phyloP scores from a whole-genome alignment of 2,797 vertebrate species.

The Rhinatrema bivittatum region DNA sequence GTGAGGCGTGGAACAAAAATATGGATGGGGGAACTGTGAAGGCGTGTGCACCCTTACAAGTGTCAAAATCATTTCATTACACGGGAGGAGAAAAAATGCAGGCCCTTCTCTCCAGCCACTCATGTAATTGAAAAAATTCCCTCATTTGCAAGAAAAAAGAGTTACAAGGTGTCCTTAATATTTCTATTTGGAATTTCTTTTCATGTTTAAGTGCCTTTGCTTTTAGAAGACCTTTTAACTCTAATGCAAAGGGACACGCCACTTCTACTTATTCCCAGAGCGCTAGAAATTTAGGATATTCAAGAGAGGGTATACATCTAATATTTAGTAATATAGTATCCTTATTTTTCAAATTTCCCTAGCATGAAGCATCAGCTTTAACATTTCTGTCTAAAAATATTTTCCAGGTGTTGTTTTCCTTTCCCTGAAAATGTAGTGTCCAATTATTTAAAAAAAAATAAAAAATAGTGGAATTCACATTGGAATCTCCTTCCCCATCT shows the following conservation, averaged over 20 bases:
- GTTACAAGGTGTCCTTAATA: constrained; percentile 15
- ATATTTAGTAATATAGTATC: no score
- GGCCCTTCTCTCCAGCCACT: constrained; percentile 10
- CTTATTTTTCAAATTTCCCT: no score
- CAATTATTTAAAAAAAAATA: no score
- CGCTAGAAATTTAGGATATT: background rate
- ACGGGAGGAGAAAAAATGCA: constrained; percentile 22
- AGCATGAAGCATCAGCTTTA: no score
- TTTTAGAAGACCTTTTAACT: constrained; percentile 26
- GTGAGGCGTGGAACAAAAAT: background rate
- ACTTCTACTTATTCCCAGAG: background rate
- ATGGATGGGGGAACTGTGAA: background rate
- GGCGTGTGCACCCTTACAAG: background rate
- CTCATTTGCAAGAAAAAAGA: constrained; percentile 17
- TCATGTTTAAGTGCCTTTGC: constrained; percentile 7
- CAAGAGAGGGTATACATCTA: background rate
- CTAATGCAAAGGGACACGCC: constrained; percentile 4
- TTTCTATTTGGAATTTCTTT: constrained; percentile 16
- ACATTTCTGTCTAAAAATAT: no score
- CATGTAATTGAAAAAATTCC: constrained; percentile 27
- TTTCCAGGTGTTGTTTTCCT: no score
- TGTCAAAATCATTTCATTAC: constrained; percentile 5
- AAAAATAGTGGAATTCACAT: no score
- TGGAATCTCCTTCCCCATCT: no score
- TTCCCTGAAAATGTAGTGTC: no score